Base-by-base conservation (phyloP, 2,888 invertebrate species). In the Agriopis marginaria region DNA sequence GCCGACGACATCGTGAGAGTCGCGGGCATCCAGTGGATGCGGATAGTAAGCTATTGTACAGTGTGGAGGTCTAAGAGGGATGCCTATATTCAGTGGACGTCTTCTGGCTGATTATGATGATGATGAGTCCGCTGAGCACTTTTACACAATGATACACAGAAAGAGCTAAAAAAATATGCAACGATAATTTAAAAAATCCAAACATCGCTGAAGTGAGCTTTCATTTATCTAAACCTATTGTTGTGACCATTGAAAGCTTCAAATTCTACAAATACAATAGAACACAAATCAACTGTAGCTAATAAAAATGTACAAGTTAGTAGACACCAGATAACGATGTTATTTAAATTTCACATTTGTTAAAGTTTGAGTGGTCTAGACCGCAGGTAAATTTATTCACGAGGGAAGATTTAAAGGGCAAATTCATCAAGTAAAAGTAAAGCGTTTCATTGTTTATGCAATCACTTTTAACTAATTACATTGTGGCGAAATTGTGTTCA, bases 291-390 rank as follows among this genome's bases (percentile, higher is more conserved):
- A 39, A 60, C 49, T 60, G 59, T 44, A 14, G 59, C 58, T 62
- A 50, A 58, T 45, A 17, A 44, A 45, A 64, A 64, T 66, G 32
- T 45, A 61, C 39, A 69, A 69, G 65, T 70, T 68, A 68, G 44
- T 44, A 60, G 70, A 63, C 66, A 54, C 59, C 4, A 59, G 58
- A 63, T 75, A 71, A 71, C 75, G 63, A 40, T 67, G 68, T 73
- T 73, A 73, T 75, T 72, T 67, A 73, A 73, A 75, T 73, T 72
- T 65, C 39, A 54, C 67, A 66, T 71, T 66, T 63, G 45, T 55
- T 55, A 58, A 70, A 71, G 60, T 70, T 72, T 55, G 64, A 59
- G 14, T 63, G 60, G 73, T 73, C 55, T 56, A 56, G 42, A 72
- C 75, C 70, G 54, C 69, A 71, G 62, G 67, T 71, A 71, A 67